Percentiles rank a stretch among this genome's conserved stretches.
These are phyloP conservation scores for Bergia puertoricense DNA, from an alignment of 92 coral and sea anemone genomes.

Conservation along the genomic window DNA sequence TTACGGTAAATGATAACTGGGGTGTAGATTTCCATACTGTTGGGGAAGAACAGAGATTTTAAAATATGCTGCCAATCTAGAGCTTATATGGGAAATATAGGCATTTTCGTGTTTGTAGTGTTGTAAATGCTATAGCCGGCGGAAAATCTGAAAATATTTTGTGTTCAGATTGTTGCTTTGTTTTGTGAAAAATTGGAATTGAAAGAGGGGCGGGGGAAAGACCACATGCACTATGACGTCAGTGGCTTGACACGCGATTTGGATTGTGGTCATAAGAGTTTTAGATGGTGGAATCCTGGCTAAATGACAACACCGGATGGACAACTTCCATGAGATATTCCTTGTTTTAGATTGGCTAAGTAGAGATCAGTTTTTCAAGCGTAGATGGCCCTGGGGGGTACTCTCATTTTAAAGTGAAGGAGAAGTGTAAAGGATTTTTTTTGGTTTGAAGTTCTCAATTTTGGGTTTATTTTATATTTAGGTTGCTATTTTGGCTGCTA, in stretches of 20 bases:
- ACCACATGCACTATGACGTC: too few relatives aligned
- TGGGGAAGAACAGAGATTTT: too few relatives aligned
- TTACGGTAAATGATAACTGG: not conserved
- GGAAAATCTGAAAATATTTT: too few relatives aligned
- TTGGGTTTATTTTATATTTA: too few relatives aligned
- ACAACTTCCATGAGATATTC: not conserved
- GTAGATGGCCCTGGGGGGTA: not conserved
- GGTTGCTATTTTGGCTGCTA: too few relatives aligned
- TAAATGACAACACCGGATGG: not conserved
- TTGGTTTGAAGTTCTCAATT: too few relatives aligned
- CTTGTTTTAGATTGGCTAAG: not conserved
- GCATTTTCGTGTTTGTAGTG: not conserved
- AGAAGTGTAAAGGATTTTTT: too few relatives aligned
- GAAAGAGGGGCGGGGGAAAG: too few relatives aligned
- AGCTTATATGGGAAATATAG: not conserved
- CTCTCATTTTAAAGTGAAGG: too few relatives aligned
- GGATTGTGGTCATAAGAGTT: not conserved
- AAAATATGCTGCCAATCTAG: too few relatives aligned
- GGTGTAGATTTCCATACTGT: not conserved
- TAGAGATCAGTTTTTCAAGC: too few relatives aligned
- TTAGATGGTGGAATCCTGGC: not conserved
- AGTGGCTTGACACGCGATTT: not conserved
- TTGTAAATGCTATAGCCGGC: not conserved
- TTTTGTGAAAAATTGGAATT: too few relatives aligned
- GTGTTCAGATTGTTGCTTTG: not conserved